phyloP scores from a whole-genome alignment of 1,140 invertebrate species.

The Cheumatopsyche charites region DNA sequence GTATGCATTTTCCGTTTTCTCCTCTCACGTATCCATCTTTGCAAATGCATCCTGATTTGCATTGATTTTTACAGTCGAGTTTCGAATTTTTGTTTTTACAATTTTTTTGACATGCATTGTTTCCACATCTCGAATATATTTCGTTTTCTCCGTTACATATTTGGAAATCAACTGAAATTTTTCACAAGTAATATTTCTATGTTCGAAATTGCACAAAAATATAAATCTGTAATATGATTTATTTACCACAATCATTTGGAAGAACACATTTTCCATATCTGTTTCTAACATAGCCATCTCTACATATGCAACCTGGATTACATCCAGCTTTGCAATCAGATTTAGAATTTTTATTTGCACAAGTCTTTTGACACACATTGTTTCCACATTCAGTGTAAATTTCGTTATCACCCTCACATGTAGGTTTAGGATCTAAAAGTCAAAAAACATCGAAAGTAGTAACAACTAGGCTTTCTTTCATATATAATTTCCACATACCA shows the following conservation, averaged over 20 bases:
- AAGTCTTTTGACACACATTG: slow-evolving; percentile 28
- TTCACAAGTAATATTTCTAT: no score
- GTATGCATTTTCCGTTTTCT: slow-evolving; percentile 15
- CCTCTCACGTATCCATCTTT: slow-evolving; percentile 26
- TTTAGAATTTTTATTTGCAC: background rate
- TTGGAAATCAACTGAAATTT: slow-evolving; percentile 27
- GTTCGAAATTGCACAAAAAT: no score
- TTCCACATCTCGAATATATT: slow-evolving; percentile 7
- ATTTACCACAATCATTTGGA: background rate
- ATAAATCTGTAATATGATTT: no score
- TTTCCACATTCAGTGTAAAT: slow-evolving; percentile 30
- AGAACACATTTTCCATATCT: slow-evolving; percentile 32
- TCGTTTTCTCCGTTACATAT: slow-evolving; percentile 15
- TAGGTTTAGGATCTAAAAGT: background rate
- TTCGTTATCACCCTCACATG: slow-evolving; percentile 36
- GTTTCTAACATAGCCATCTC: slow-evolving; percentile 23
- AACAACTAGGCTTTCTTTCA: no score
- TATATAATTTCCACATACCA: slow-evolving; percentile 5
- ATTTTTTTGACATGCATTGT: background rate
- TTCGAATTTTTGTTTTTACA: background rate
- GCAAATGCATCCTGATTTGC: slow-evolving; percentile 27
- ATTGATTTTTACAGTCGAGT: background rate
- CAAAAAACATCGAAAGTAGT: background rate
- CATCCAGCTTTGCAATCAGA: slow-evolving; percentile 34
- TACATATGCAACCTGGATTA: slow-evolving; percentile 42